Evolutionary conservation across 2,888 invertebrate species (phyloP), one percentile per base, ranked within the genome.

Genomic region (Piscicola geometra): DNA sequence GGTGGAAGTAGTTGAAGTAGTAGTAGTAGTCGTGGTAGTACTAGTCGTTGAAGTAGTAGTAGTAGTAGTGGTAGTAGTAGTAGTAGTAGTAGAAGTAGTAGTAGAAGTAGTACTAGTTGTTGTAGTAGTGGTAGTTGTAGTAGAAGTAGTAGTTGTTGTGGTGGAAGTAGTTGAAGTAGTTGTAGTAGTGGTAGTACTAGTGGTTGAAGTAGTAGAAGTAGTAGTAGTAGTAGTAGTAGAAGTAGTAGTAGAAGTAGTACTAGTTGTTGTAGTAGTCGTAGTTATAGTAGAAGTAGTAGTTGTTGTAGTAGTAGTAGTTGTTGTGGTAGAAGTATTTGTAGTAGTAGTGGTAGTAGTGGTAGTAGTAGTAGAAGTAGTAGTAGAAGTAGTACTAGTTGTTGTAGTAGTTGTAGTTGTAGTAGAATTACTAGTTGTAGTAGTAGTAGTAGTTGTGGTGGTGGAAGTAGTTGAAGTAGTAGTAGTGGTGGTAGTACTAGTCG

Each of bases 321-420:
- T 75, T 76, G 76, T 75, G 71, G 76, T 75, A 77, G 75, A 66
- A 77, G 75, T 75, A 50, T 64, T 76, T 25, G 64, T 73, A 73
- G 64, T 73, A 36, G 72, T 73, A 52, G 52, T 73, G 21, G 30
- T 66, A 36, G 60, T 60, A 30, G 50, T 66, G 36, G 52, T 66
- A 56, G 64, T 72, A 64, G 36, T 71, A 56, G 50, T 72, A 60
- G 36, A 74, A 35, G 35, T 76, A 60, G 33, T 72, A 56, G 35
- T 72, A 60, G 33, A 15, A 52, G 35, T 9, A 72, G 70, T 70
- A 70, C 36, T 70, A 73, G 64, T 32, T 28, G 74, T 60, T 67
- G 33, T 56, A 60, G 1, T 73, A 64, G 74, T 56, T 67, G 64
- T 60, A 73, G 68, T 68, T 28, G 68, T 68, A 68, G 68, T 68